Conservation (phyloP, 2,113 vertebrate genomes). For the Anas platyrhynchos region DNA sequence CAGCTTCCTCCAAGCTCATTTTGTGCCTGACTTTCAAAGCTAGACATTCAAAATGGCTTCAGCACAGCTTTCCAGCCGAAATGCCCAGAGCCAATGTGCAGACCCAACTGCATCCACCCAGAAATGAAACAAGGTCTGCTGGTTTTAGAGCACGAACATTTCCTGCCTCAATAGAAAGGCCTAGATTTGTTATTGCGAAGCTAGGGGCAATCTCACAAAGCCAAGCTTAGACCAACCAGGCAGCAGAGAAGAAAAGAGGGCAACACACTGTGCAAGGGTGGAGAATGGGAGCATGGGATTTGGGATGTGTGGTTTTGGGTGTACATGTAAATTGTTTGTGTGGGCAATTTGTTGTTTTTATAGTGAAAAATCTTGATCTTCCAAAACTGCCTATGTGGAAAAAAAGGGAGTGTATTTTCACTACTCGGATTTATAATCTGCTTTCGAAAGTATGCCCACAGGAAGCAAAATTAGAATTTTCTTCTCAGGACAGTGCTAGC, state of each 20-base stretch:
- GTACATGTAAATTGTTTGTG: slow-evolving; percentile 56
- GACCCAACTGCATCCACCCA: background rate
- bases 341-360: slow-evolving; percentile 42
- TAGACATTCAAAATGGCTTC: background rate
- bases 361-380: slow-evolving; percentile 42
- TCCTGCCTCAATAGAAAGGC: background rate
- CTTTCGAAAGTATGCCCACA: slow-evolving; percentile 52
- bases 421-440: slow-evolving; percentile 59
- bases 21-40: background rate
- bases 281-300: slow-evolving; percentile 28
- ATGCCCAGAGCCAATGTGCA: background rate
- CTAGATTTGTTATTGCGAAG: background rate
- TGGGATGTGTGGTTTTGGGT: slow-evolving; percentile 49
- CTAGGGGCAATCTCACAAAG: background rate
- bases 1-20: background rate
- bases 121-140: background rate
- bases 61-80: background rate
- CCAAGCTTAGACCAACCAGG: background rate
- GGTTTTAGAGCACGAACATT: background rate
- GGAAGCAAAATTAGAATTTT: slow-evolving; percentile 50
- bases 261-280: background rate
- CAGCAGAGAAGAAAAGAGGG: slow-evolving; percentile 4
- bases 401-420: slow-evolving; percentile 22
- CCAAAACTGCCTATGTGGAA: slow-evolving; percentile 29
- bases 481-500: slow-evolving; percentile 52